Percentiles rank a stretch among this genome's conserved stretches.
Conservation (phyloP, 1,140 invertebrate genomes). For the Drosophila orosa region DNA sequence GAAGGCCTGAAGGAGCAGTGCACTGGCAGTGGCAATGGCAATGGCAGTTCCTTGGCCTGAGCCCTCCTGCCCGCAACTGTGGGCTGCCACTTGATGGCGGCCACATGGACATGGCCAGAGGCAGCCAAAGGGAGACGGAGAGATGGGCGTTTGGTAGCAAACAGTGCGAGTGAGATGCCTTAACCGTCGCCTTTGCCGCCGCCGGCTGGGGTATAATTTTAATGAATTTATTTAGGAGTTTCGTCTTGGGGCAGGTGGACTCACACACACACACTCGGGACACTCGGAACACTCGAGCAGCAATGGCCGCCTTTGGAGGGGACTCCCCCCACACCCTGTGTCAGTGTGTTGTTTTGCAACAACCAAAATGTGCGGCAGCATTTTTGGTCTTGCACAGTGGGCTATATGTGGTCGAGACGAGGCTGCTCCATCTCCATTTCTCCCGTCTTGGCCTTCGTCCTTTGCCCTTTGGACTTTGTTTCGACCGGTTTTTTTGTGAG, state of each 20-base stretch:
- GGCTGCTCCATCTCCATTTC: conserved; percentile 9
- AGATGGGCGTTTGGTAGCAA: background rate
- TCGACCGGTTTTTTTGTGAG: background rate
- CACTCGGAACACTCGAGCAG: background rate
- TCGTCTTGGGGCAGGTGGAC: conserved; percentile 57
- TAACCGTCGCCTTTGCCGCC: background rate
- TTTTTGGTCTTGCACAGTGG: conserved; percentile 81
- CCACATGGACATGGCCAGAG: conserved; percentile 49
- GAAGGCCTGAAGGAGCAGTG: conserved; percentile 19
- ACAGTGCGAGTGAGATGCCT: conserved; percentile 3
- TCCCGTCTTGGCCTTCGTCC: conserved; percentile 9
- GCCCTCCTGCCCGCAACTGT: conserved; percentile 64
- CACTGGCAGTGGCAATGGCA: conserved; percentile 3
- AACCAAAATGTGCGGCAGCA: conserved; percentile 83
- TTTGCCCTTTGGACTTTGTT: conserved; percentile 18
- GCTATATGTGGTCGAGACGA: conserved; percentile 74
- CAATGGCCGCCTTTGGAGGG: conserved; percentile 9
- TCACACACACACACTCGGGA: conserved; percentile 8
- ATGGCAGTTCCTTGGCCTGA: conserved; percentile 10
- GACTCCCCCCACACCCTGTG: background rate
- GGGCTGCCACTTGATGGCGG: conserved; percentile 80
- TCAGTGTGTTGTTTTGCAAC: conserved; percentile 74
- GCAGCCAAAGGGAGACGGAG: conserved; percentile 7
- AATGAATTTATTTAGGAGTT: conserved; percentile 82
- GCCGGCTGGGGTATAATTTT: conserved; percentile 71